A percentile compares a stretch with the other conserved stretches of the same genome.
Evolutionary conservation across 1,140 invertebrate genomes (phyloP).

Genomic region (Saxidomus purpurata): DNA sequence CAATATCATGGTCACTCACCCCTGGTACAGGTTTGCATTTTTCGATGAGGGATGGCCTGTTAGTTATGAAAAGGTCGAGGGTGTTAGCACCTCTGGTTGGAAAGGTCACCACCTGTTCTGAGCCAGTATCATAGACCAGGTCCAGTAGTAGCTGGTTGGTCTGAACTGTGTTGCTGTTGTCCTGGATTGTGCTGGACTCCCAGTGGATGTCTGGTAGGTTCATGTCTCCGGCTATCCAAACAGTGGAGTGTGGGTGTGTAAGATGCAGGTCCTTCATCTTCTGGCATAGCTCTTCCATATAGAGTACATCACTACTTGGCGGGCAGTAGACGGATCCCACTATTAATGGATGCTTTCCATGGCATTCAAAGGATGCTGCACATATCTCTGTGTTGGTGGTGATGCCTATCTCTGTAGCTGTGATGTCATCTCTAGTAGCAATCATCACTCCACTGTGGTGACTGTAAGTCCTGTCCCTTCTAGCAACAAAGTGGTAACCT

Average conservation of each 20-base stretch:
- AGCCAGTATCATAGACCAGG: neutral
- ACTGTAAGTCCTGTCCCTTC: neutral
- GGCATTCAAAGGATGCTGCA: neutral
- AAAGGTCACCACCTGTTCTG: neutral
- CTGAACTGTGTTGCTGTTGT: neutral
- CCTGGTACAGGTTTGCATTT: constrained; percentile 2
- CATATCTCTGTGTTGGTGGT: neutral
- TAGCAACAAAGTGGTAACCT: neutral
- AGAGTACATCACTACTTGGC: neutral
- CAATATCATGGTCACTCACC: constrained; percentile 9
- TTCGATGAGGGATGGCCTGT: constrained; percentile 18
- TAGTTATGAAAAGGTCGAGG: neutral
- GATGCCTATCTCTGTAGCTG: neutral
- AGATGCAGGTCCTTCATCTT: neutral
- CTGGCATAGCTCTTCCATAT: neutral
- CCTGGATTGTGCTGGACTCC: neutral
- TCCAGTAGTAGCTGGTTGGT: neutral
- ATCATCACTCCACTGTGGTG: neutral
- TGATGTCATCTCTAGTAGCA: neutral
- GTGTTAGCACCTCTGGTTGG: neutral
- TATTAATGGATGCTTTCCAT: neutral
- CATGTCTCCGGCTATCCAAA: constrained; percentile 35
- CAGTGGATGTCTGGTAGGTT: constrained; percentile 1
- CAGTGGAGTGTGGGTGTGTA: neutral
- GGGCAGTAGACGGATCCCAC: neutral